Evolutionary conservation across 2,888 invertebrate genomes (phyloP).

Genomic region (Bursaphelenchus okinawaensis): DNA sequence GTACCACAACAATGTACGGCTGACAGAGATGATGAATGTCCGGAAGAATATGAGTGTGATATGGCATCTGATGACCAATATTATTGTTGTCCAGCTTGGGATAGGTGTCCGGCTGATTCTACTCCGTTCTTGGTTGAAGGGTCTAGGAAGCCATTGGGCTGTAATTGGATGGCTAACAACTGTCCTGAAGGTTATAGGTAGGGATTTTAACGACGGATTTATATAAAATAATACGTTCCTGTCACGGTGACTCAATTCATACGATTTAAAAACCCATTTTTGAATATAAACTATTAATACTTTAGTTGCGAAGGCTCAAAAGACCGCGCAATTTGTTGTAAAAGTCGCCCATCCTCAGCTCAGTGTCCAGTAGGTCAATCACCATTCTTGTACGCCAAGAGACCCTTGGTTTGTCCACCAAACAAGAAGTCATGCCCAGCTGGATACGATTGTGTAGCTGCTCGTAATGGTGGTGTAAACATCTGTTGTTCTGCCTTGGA

Average conservation of each 20-base stretch:
- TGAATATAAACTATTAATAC: neutral
- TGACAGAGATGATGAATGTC: constrained; percentile 33
- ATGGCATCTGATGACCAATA: constrained; percentile 30
- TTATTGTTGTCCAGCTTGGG: constrained; percentile 38
- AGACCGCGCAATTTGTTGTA: constrained; percentile 33
- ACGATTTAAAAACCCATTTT: too few relatives aligned
- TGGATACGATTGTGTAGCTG: constrained; percentile 45
- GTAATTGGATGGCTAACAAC: constrained; percentile 53
- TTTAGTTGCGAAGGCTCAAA: constrained; percentile 36
- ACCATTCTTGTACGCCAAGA: constrained; percentile 50
- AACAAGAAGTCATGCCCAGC: constrained; percentile 38
- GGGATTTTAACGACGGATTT: constrained; percentile 2
- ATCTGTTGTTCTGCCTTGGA: constrained; percentile 48
- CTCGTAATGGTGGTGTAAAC: constrained; percentile 44
- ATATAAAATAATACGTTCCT: too few relatives aligned
- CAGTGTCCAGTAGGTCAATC: constrained; percentile 47
- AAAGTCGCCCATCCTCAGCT: constrained; percentile 24
- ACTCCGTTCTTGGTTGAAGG: constrained; percentile 40
- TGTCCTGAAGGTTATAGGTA: constrained; percentile 52
- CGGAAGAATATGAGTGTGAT: constrained; percentile 34
- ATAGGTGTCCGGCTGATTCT: constrained; percentile 31
- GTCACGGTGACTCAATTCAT: too few relatives aligned
- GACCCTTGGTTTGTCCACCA: constrained; percentile 53
- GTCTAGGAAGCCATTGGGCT: constrained; percentile 37
- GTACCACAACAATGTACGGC: constrained; percentile 29